Conservation (phyloP, 2,888 invertebrate genomes). For the Trichopria drosophilae region DNA sequence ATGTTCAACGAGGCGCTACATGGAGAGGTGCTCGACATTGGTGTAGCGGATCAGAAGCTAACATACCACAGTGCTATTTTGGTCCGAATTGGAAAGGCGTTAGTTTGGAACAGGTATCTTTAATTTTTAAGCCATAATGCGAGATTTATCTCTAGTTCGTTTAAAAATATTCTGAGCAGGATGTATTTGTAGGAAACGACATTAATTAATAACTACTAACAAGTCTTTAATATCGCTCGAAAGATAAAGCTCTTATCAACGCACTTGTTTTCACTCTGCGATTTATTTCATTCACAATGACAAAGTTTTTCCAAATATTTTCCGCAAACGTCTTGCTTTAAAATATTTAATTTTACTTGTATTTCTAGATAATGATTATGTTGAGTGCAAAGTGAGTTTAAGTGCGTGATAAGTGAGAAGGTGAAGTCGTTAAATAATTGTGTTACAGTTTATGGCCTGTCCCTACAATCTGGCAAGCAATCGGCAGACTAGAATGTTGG, state of each 20-base stretch:
- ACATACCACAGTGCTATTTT: slow-evolving; percentile 80
- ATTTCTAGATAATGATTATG: slow-evolving; percentile 10
- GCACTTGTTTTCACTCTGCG: too few relatives aligned
- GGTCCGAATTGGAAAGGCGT: slow-evolving; percentile 88
- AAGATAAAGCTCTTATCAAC: too few relatives aligned
- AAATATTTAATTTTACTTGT: background rate
- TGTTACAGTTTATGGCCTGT: slow-evolving; percentile 79
- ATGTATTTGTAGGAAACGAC: too few relatives aligned
- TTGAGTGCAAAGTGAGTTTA: slow-evolving; percentile 1
- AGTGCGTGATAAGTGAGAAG: background rate
- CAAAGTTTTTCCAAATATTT: too few relatives aligned
- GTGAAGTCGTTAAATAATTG: too few relatives aligned
- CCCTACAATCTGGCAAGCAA: slow-evolving; percentile 93
- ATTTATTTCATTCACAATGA: too few relatives aligned
- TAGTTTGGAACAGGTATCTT: slow-evolving; percentile 67
- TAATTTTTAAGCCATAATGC: too few relatives aligned
- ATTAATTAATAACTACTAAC: too few relatives aligned
- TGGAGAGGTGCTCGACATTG: slow-evolving; percentile 79
- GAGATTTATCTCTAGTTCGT: too few relatives aligned
- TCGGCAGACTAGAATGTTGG: slow-evolving; percentile 96
- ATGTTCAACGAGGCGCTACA: slow-evolving; percentile 94
- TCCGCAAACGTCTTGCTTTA: too few relatives aligned
- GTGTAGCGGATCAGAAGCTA: slow-evolving; percentile 70
- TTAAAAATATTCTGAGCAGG: too few relatives aligned
- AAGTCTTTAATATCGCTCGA: too few relatives aligned